Base-by-base conservation (phyloP, 1,140 invertebrate genomes). In the Brachionus calyciflorus region DNA sequence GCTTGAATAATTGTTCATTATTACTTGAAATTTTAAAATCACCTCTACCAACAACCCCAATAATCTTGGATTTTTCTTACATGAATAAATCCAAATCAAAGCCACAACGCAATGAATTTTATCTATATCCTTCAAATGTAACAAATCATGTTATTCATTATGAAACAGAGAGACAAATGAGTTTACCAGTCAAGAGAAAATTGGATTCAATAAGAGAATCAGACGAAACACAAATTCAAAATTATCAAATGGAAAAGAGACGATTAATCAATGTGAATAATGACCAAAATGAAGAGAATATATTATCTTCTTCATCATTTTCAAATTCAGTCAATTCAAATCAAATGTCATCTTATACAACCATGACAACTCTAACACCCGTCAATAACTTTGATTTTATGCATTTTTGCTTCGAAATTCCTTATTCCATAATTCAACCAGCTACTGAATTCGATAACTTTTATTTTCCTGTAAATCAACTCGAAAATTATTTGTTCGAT, bases 361-460 rank as follows among this genome's bases (percentile, higher is more conserved):
- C 37, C 3, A 44, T 26, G 12, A 24, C 60, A 21, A 24, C 60
- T 9, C 41, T 65, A 19, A 44, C 17, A n/a, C 55, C 55, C 33
- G 30, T 33, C n/a, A 60, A 60, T 21, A 60, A 19, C 17, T 60
- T 37, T 17, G 60, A 65, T 14, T 65, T 44, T 14, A 65, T 65
- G n/a, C 9, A 37, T 40, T 65, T 24, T 65, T 65, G 60, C 24
- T 44, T 65, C 33, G 26, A 65, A 24, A 44, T 12, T 12, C 9
- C 33, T 37, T 41, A 65, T 24, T 44, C 33, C 3, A 26, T 41
- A 12, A 21, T 65, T 24, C 60, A 65, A 24, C 60, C 60, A 65
- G 60, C 60, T 3, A 41, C n/a, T n/a, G 60, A 65, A 44, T 65
- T 65, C n/a, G 60, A 65, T 9, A 65, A 65, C 19, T 65, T 65